Evolutionary conservation across 2,888 invertebrate species (phyloP).

Genomic region (Tipula confusa): DNA sequence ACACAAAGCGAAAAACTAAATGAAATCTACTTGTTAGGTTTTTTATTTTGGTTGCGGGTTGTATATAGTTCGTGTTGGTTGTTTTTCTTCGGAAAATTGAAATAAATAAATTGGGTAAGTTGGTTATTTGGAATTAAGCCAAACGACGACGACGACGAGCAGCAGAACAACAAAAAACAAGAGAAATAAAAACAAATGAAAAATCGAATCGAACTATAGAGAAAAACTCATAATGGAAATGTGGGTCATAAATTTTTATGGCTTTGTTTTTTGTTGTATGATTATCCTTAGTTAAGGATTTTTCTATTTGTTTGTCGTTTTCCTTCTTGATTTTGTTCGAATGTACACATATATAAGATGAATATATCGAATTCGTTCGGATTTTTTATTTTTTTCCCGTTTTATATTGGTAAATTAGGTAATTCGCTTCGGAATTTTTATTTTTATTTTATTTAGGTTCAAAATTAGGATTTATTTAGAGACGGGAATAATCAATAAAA

Average conservation of each 20-base stretch:
- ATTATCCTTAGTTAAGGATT: background rate
- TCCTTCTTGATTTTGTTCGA: background rate
- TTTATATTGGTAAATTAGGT: background rate
- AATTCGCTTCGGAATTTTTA: background rate
- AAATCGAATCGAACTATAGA: background rate
- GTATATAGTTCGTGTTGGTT: no score
- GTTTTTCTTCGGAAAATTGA: constrained; percentile 5
- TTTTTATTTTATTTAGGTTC: background rate
- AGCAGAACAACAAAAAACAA: background rate
- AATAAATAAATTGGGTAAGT: constrained; percentile 16
- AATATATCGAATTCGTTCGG: background rate
- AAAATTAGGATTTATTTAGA: background rate
- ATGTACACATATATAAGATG: background rate
- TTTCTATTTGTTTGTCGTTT: background rate
- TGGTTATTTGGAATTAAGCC: constrained; percentile 12
- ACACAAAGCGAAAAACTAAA: background rate
- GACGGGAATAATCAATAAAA: background rate
- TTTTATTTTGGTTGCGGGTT: background rate
- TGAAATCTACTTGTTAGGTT: background rate
- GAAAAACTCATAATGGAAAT: background rate
- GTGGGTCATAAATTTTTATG: constrained; percentile 25
- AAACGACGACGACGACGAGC: background rate
- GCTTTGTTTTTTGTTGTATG: background rate
- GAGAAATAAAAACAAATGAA: background rate
- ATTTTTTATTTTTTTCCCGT: background rate